These are phyloP conservation scores for Frankliniella fusca DNA, from an alignment of 2,888 invertebrate species.

Conservation along the genomic window DNA sequence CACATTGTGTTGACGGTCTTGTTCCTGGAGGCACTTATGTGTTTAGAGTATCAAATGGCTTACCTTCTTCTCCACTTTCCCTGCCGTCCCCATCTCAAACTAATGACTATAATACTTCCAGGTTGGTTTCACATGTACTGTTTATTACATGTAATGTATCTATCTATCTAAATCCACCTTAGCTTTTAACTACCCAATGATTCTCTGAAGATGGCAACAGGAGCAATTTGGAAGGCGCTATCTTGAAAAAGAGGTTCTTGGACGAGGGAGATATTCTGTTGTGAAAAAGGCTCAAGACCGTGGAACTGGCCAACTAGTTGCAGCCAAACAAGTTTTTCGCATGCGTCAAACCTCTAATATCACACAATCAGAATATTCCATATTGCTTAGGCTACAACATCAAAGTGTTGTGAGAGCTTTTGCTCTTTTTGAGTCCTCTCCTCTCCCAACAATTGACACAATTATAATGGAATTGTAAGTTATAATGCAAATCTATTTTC, in stretches of 20 bases:
- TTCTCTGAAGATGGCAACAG: slow-evolving; percentile 25
- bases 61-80: background rate
- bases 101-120: background rate
- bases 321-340: slow-evolving; percentile 66
- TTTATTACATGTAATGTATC: too few relatives aligned
- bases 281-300: slow-evolving; percentile 69
- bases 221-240: slow-evolving; percentile 31
- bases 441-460: slow-evolving; percentile 64
- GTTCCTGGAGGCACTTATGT: background rate
- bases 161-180: too few relatives aligned
- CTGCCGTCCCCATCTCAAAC: background rate
- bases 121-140: background rate
- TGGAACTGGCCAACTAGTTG: slow-evolving; percentile 70
- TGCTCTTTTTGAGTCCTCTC: slow-evolving; percentile 71
- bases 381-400: slow-evolving; percentile 66
- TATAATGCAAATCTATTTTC: slow-evolving; percentile 16
- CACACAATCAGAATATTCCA: slow-evolving; percentile 66
- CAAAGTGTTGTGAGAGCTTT: slow-evolving; percentile 66
- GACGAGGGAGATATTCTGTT: slow-evolving; percentile 67
- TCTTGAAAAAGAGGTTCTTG: slow-evolving; percentile 61
- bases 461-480: slow-evolving; percentile 72
- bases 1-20: slow-evolving; percentile 37
- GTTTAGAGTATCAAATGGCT: background rate
- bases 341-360: slow-evolving; percentile 61
- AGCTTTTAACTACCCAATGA: too few relatives aligned